A percentile compares a stretch with the other conserved stretches of the same genome.
Evolutionary conservation across 2,888 invertebrate genomes (phyloP).

Genomic region (Cheilosia grossa): DNA sequence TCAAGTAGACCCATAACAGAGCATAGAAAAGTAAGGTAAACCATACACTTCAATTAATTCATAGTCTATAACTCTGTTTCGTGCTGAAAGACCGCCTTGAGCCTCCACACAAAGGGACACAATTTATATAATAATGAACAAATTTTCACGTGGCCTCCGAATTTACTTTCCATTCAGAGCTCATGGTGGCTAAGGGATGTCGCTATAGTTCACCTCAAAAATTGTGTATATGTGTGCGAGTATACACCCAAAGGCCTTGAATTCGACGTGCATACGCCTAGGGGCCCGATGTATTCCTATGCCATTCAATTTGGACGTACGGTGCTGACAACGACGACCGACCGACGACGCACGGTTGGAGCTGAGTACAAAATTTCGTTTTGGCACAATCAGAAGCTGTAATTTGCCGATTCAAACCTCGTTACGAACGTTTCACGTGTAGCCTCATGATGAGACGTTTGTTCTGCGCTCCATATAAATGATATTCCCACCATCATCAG

Average conservation of each 20-base stretch:
- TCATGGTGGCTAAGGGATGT: constrained; percentile 31
- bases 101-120: constrained; percentile 24
- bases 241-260: constrained; percentile 45
- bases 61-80: background rate
- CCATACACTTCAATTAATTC: constrained; percentile 13
- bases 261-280: constrained; percentile 72
- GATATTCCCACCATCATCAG: constrained; percentile 73
- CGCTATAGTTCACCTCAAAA: constrained; percentile 36
- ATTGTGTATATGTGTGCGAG: background rate
- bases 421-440: constrained; percentile 78
- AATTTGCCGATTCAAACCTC: constrained; percentile 79
- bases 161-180: constrained; percentile 67
- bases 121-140: constrained; percentile 55
- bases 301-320: constrained; percentile 67
- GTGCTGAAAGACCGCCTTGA: constrained; percentile 17
- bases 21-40: background rate
- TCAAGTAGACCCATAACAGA: background rate
- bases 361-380: constrained; percentile 67
- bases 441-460: constrained; percentile 77
- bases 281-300: constrained; percentile 64
- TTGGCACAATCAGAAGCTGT: constrained; percentile 77
- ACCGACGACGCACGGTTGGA: constrained; percentile 22
- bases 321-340: constrained; percentile 8
- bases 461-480: constrained; percentile 75
- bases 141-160: constrained; percentile 64